Conservation (phyloP, 2,113 vertebrate species). For the Zosterops japonicus region DNA sequence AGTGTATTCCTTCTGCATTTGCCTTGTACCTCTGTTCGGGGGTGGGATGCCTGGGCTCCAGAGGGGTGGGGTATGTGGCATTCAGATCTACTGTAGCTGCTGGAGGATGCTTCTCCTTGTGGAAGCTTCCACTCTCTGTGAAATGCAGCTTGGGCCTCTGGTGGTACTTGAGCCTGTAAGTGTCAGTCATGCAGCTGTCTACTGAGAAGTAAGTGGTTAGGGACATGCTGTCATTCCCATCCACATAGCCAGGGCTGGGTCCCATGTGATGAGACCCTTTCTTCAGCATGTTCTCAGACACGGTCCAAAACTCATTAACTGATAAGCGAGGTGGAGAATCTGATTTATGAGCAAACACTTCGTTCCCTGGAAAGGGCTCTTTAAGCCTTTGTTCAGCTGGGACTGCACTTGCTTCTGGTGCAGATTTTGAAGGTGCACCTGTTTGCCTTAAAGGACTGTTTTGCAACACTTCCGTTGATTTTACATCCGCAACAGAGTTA, state of each 20-base stretch:
- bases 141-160: conserved; percentile 83
- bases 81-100: conserved; percentile 73
- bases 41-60: conserved; percentile 56
- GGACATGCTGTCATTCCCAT: conserved; percentile 66
- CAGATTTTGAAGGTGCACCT: conserved; percentile 5
- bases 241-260: background rate
- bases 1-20: conserved; percentile 74
- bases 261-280: conserved; percentile 23
- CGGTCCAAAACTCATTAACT: conserved; percentile 29
- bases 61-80: conserved; percentile 54
- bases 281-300: conserved; percentile 13
- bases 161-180: conserved; percentile 91
- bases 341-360: background rate
- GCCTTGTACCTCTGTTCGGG: conserved; percentile 68
- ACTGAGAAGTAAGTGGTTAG: conserved; percentile 95
- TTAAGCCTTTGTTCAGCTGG: conserved; percentile 22
- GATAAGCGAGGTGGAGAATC: conserved; percentile 12
- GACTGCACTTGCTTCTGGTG: background rate
- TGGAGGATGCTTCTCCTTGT: conserved; percentile 72
- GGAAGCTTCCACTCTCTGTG: conserved; percentile 59
- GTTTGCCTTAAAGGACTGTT: background rate
- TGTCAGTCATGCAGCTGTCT: conserved; percentile 96
- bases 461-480: background rate
- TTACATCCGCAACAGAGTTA: background rate
- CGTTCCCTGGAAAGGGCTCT: conserved; percentile 44